These are phyloP conservation scores for Aldrovandia affinis DNA, from an alignment of 2,797 vertebrate species.

Conservation along the genomic window DNA sequence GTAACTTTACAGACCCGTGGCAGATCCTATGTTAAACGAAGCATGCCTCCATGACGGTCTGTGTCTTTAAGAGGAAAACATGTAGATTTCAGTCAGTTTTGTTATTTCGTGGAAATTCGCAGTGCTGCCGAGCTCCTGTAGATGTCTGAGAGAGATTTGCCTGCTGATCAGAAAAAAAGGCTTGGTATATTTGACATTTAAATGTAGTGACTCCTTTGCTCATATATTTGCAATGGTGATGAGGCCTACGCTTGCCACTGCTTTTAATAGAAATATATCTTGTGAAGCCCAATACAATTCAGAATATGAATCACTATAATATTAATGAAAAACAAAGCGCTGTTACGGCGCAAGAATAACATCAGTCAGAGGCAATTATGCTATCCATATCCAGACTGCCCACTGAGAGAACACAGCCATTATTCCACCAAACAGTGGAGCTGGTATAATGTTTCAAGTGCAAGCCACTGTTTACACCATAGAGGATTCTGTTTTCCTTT, in stretches of 20 bases:
- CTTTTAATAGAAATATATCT: neutral
- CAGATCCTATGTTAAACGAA: neutral
- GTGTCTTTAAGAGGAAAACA: neutral
- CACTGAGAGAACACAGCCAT: constrained; percentile 7
- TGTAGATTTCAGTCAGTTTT: neutral
- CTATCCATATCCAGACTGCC: constrained; percentile 3
- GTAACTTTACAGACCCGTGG: neutral
- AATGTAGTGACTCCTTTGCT: neutral
- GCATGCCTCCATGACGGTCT: neutral
- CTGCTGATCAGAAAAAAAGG: neutral
- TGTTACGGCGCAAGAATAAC: neutral
- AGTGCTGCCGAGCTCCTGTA: neutral
- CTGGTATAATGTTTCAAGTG: neutral
- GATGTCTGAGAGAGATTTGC: neutral
- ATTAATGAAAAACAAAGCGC: neutral
- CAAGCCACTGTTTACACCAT: neutral
- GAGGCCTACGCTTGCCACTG: neutral
- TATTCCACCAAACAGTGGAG: neutral
- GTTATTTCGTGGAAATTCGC: neutral
- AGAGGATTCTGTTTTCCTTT: neutral
- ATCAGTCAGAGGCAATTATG: neutral
- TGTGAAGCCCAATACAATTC: neutral
- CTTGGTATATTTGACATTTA: neutral
- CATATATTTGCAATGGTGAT: neutral
- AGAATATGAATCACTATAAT: neutral